Percentiles rank a stretch among this genome's conserved stretches.
phyloP scores from a whole-genome alignment of 2,888 invertebrate genomes.

The Agelastica alni region DNA sequence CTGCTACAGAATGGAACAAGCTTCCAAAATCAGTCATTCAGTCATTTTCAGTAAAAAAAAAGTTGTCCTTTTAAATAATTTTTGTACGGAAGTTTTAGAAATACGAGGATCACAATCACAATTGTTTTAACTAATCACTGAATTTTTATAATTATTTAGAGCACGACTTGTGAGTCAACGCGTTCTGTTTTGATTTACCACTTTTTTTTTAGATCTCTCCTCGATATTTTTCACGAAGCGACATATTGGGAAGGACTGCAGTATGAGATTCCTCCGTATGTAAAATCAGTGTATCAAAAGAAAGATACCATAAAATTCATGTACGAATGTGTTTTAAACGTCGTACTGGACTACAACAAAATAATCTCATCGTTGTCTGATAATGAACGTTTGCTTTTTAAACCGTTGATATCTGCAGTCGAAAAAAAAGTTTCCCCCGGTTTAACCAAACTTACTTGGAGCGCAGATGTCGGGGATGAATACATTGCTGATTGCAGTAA shows the following conservation, averaged over 20 bases:
- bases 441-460: conserved; percentile 73
- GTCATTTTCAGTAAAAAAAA: no score
- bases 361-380: conserved; percentile 75
- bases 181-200: neutral
- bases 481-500: conserved; percentile 73
- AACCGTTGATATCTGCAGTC: conserved; percentile 67
- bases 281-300: conserved; percentile 67
- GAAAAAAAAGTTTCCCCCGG: conserved; percentile 76
- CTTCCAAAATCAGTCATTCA: no score
- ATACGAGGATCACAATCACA: no score
- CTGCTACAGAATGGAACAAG: no score
- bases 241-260: conserved; percentile 73
- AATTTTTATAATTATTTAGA: no score
- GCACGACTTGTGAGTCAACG: no score
- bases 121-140: no score
- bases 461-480: conserved; percentile 71
- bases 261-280: conserved; percentile 70
- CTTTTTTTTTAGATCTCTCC: conserved; percentile 64
- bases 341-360: conserved; percentile 77
- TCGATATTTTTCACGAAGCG: conserved; percentile 74
- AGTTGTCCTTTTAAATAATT: no score
- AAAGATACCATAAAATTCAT: conserved; percentile 64
- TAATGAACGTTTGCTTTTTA: conserved; percentile 78
- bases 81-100: no score
- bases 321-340: conserved; percentile 71